Evolutionary conservation across 2,113 vertebrate genomes (phyloP), one percentile per base, ranked within the genome.

Genomic region (Cyprinodon tularosa): DNA sequence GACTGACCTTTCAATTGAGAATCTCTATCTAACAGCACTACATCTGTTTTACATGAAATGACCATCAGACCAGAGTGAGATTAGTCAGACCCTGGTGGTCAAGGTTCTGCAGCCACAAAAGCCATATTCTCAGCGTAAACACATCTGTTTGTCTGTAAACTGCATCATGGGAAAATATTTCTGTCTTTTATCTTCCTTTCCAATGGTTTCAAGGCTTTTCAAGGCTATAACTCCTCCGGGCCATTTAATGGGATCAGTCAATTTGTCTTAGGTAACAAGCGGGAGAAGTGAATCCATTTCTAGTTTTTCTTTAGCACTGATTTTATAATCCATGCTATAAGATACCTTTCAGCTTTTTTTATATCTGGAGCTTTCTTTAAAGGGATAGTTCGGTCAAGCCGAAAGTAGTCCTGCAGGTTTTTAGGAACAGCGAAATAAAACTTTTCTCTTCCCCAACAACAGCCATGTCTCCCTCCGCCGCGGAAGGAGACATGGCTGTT

Each of bases 41-140:
- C 76, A 29, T 90, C 80, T 84, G 89, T 74, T 84, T 93, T 50
- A 62, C 70, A 85, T 78, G 92, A 90, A 93, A 75, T 59, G 11
- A 90, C 90, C 80, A 68, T 83, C 83, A 85, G 80, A 88, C 83
- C 80, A 75, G 83, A 88, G 78, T 86, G 77, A 83, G 81, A 91
- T 85, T 84, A 90, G 80, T 80, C 79, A 38, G 39, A 68, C 74
- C 74, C 81, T 68, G 39, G 76, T n/a, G 48, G 76, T 84, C 69
- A 29, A 65, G 66, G 50, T 64, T 50, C 62, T 68, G 63, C 71
- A 42, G 73, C 65, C 66, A 29, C 53, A 74, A 63, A 66, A 79
- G 15, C 59, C 4, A 22, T 29, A 37, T 72, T 57, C 60, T 22
- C 37, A 37, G 61, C 12, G 45, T 13, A 59, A 63, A 69, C 39